phyloP scores from a whole-genome alignment of 30 jellyfish, hydroid and myxozoan genomes.

The Nemopilema nomurai region DNA sequence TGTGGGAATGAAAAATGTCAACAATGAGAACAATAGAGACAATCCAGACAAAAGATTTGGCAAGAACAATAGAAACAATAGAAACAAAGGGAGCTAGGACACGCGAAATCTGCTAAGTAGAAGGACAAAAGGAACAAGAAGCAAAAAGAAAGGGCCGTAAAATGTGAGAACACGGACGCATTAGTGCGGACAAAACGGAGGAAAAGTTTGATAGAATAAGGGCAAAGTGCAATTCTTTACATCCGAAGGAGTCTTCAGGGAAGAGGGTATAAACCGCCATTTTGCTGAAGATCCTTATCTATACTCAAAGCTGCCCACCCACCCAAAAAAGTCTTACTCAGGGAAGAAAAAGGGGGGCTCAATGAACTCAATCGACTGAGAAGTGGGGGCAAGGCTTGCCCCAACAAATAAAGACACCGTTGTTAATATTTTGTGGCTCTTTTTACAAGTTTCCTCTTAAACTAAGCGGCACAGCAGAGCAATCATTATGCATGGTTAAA shows the following conservation, averaged over 20 bases:
- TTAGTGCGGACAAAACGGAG: background rate
- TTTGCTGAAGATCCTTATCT: background rate
- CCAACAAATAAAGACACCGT: too few relatives aligned
- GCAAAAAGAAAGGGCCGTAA: background rate
- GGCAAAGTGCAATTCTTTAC: background rate
- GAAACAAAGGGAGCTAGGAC: conserved; percentile 4
- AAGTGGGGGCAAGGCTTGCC: too few relatives aligned
- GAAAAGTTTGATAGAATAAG: conserved; percentile 4
- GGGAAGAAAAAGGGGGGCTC: too few relatives aligned
- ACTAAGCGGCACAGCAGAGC: too few relatives aligned
- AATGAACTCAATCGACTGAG: too few relatives aligned
- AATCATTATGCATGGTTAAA: too few relatives aligned
- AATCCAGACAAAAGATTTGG: background rate
- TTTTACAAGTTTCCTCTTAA: too few relatives aligned
- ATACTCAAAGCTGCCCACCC: too few relatives aligned
- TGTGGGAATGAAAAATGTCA: conserved; percentile 80
- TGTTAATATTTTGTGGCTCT: too few relatives aligned
- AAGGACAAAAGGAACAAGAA: conserved; percentile 13
- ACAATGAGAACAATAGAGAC: conserved; percentile 55
- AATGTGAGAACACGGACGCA: conserved; percentile 24
- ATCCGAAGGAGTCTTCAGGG: background rate
- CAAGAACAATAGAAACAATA: conserved; percentile 6
- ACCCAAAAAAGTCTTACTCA: too few relatives aligned
- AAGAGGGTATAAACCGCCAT: background rate
- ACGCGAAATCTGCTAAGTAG: conserved; percentile 3